Evolutionary conservation across 2,797 vertebrate species (phyloP).

Genomic region (Rhincodon typus): DNA sequence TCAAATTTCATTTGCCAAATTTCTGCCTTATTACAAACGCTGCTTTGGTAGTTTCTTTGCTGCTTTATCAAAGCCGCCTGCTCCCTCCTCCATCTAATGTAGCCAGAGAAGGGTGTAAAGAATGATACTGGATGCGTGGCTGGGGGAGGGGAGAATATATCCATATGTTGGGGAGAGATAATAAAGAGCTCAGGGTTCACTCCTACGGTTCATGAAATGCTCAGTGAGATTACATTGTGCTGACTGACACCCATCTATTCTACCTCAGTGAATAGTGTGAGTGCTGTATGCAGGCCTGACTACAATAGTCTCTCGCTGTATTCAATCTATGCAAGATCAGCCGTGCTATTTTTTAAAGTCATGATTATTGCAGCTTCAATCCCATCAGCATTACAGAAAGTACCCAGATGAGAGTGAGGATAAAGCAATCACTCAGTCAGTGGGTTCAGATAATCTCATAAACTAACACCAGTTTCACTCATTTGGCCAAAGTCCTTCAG

Average conservation of each 20-base stretch:
- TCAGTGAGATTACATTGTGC: slow-evolving; percentile 4
- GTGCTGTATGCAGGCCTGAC: neutral
- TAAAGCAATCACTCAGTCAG: neutral
- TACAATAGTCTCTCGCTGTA: neutral
- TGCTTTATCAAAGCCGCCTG: neutral
- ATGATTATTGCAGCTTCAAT: neutral
- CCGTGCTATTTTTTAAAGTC: neutral
- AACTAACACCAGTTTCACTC: neutral
- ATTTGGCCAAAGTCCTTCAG: neutral
- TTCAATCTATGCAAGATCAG: neutral
- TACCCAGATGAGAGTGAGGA: neutral
- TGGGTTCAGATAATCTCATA: neutral
- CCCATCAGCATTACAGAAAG: neutral
- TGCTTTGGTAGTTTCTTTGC: neutral
- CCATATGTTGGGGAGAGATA: neutral
- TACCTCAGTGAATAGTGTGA: neutral
- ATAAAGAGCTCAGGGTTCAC: neutral
- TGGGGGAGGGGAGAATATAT: neutral
- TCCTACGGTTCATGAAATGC: neutral
- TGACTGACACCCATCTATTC: neutral
- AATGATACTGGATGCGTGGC: neutral
- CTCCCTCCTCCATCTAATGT: neutral
- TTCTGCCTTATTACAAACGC: neutral
- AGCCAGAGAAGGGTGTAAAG: neutral
- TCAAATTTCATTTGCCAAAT: neutral